Percentiles rank a stretch among this genome's conserved stretches.
Evolutionary conservation across 2,797 vertebrate genomes (phyloP).

Genomic region (Craterocephalus amniculus): DNA sequence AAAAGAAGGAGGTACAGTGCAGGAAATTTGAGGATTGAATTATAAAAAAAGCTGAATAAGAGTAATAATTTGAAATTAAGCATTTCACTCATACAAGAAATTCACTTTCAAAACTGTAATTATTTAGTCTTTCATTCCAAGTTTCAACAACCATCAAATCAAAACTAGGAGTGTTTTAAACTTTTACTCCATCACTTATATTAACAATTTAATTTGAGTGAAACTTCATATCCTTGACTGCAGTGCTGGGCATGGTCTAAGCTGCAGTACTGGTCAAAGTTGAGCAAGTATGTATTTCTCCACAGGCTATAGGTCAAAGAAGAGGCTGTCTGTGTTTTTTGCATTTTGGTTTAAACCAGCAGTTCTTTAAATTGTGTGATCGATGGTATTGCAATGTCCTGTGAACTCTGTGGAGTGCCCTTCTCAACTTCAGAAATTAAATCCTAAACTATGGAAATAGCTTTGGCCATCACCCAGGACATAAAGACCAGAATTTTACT

Average conservation of each 20-base stretch:
- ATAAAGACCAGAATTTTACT: conserved; percentile 40
- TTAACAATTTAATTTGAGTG: background rate
- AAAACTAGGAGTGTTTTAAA: background rate
- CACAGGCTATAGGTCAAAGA: background rate
- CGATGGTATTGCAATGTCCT: background rate
- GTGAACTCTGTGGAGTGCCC: conserved; percentile 10
- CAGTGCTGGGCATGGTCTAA: background rate
- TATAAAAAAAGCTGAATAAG: too few species aligned
- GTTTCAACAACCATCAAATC: background rate
- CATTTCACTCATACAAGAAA: background rate
- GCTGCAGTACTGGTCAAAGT: background rate
- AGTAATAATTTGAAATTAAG: too few species aligned
- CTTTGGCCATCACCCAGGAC: conserved; percentile 39
- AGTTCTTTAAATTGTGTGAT: background rate
- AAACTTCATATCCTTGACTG: background rate
- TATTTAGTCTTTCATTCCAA: background rate
- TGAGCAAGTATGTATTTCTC: background rate
- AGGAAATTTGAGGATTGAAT: too few species aligned
- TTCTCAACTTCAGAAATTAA: conserved; percentile 14
- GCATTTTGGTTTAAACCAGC: background rate
- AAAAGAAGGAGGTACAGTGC: too few species aligned
- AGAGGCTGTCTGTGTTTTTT: background rate
- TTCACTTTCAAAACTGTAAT: background rate
- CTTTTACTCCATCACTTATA: background rate
- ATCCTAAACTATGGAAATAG: conserved; percentile 26